Percentiles rank a stretch among this genome's conserved stretches.
These are phyloP conservation scores for Numida meleagris DNA, from an alignment of 2,113 vertebrate species.

Conservation along the genomic window DNA sequence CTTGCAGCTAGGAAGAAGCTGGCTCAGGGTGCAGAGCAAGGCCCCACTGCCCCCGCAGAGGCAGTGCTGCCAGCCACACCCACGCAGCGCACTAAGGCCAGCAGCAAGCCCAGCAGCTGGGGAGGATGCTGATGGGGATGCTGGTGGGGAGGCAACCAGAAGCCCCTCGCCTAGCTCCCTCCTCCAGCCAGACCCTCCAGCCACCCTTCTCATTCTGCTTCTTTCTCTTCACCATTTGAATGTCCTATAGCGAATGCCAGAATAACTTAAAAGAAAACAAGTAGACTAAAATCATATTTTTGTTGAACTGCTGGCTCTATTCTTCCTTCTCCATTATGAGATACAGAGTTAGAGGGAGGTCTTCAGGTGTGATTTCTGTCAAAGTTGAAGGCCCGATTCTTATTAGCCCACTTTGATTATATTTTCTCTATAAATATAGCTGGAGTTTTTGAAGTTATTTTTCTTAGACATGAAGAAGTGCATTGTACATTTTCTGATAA, in stretches of 20 bases:
- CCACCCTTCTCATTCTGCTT: too few species aligned
- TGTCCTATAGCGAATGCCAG: background rate
- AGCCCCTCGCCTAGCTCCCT: background rate
- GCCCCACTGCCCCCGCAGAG: background rate
- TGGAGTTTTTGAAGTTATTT: background rate
- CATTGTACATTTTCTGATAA: slow-evolving; percentile 36
- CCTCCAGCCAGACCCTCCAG: background rate
- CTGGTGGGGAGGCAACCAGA: background rate
- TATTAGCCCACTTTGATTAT: background rate
- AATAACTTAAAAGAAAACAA: background rate
- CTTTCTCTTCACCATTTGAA: background rate
- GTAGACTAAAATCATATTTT: background rate
- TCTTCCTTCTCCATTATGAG: background rate
- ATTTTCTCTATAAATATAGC: background rate
- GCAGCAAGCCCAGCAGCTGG: fast-evolving
- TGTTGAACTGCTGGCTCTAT: background rate
- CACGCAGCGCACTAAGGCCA: background rate
- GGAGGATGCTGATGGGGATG: background rate
- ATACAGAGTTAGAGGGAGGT: background rate
- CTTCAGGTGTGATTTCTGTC: background rate
- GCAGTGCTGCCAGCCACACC: background rate
- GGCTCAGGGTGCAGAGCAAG: fast-evolving
- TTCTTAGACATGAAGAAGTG: background rate
- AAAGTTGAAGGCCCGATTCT: background rate
- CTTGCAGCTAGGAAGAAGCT: background rate